Percentiles rank a stretch among this genome's conserved stretches.
phyloP scores from a whole-genome alignment of 2,113 vertebrate species.

The Hippocampus comes region DNA sequence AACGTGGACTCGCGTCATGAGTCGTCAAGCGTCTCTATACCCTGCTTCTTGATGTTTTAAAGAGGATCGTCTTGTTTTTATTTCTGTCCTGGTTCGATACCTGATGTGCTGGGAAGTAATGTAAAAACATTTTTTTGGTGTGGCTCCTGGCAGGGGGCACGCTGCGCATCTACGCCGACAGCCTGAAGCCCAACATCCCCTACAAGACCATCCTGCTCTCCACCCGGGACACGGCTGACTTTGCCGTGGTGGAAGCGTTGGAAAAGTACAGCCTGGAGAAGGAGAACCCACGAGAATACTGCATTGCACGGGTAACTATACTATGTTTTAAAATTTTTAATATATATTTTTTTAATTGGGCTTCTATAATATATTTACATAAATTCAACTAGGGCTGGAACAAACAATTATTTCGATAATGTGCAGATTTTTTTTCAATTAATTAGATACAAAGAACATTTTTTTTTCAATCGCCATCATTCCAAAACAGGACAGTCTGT shows the following conservation, averaged over 20 bases:
- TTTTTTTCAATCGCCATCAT: too few relatives aligned
- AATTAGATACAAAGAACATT: too few relatives aligned
- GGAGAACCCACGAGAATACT: slow-evolving; percentile 92
- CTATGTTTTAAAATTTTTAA: too few relatives aligned
- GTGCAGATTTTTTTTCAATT: too few relatives aligned
- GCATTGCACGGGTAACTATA: slow-evolving; percentile 83
- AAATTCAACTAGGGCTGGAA: too few relatives aligned
- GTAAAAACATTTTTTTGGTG: background rate
- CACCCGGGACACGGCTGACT: slow-evolving; percentile 90
- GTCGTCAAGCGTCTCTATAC: background rate
- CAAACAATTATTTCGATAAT: too few relatives aligned
- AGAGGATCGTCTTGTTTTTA: background rate
- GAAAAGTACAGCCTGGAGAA: slow-evolving; percentile 97
- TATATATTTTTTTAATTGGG: background rate
- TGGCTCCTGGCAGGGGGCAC: slow-evolving; percentile 81
- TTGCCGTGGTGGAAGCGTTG: slow-evolving; percentile 91
- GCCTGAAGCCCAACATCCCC: slow-evolving; percentile 94
- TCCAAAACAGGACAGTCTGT: too few relatives aligned
- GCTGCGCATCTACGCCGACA: slow-evolving; percentile 93
- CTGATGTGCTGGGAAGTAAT: background rate
- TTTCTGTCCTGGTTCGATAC: background rate
- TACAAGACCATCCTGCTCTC: slow-evolving; percentile 97
- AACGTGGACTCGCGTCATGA: background rate
- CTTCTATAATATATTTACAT: too few relatives aligned
- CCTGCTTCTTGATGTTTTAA: background rate